These are phyloP conservation scores for Fissipunctia ypsillon DNA, from an alignment of 2,888 invertebrate species.

Conservation along the genomic window DNA sequence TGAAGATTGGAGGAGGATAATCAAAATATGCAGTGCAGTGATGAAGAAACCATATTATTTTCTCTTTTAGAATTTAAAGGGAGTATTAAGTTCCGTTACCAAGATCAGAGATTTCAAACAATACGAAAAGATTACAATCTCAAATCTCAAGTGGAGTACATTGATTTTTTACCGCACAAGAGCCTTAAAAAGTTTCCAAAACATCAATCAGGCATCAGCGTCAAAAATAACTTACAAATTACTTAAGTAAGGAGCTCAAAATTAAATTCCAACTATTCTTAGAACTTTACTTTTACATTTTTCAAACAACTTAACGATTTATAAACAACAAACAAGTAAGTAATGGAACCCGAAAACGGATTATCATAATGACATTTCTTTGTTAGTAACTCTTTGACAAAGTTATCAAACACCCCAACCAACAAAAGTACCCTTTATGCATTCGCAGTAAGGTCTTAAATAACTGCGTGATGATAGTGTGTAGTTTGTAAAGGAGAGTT, in stretches of 20 bases:
- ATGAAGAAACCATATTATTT: neutral
- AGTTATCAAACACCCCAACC: neutral
- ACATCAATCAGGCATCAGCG: neutral
- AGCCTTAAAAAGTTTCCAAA: neutral
- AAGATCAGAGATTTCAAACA: slow-evolving; percentile 22
- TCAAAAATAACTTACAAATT: slow-evolving; percentile 39
- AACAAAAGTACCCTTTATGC: slow-evolving; percentile 23
- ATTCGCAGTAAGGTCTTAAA: neutral
- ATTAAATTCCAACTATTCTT: slow-evolving; percentile 51
- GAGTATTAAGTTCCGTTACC: slow-evolving; percentile 12
- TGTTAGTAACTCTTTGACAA: slow-evolving; percentile 69
- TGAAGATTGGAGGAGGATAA: too few relatives aligned
- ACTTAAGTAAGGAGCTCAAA: slow-evolving; percentile 51
- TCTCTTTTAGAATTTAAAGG: neutral
- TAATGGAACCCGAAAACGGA: slow-evolving; percentile 78
- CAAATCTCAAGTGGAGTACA: slow-evolving; percentile 18
- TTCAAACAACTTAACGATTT: slow-evolving; percentile 61
- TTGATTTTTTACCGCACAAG: slow-evolving; percentile 22
- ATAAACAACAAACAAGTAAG: slow-evolving; percentile 77
- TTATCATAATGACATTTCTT: slow-evolving; percentile 85
- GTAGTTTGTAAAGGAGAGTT: slow-evolving; percentile 35
- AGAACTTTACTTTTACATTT: slow-evolving; percentile 56
- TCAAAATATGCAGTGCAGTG: neutral
- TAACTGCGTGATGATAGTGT: neutral
- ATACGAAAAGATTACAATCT: slow-evolving; percentile 27